These are phyloP conservation scores for Centruroides sculpturatus DNA, from an alignment of 1,140 invertebrate genomes.

Conservation along the genomic window DNA sequence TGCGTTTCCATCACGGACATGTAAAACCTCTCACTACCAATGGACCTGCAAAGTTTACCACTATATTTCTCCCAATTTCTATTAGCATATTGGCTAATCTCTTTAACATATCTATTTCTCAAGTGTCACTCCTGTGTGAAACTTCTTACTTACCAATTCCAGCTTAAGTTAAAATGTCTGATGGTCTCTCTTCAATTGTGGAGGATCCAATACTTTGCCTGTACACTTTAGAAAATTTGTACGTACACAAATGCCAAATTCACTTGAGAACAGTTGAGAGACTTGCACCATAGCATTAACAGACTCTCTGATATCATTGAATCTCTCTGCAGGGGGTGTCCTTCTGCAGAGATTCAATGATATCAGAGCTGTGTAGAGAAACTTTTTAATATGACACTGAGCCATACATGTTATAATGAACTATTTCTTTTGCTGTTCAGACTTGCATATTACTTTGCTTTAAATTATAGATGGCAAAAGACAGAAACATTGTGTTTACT, in stretches of 20 bases:
- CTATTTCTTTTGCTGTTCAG: no score
- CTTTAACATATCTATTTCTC: conserved; percentile 5
- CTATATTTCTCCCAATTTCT: background rate
- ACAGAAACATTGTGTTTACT: no score
- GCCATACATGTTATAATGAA: no score
- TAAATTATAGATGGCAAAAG: no score
- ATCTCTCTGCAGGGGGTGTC: conserved; percentile 20
- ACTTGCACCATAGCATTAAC: background rate
- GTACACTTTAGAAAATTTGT: conserved; percentile 9
- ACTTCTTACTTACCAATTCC: conserved; percentile 44
- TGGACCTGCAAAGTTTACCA: background rate
- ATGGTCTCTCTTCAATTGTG: background rate
- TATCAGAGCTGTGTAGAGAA: conserved; percentile 21
- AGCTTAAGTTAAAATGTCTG: conserved; percentile 37
- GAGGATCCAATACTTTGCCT: conserved; percentile 17
- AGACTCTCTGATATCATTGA: conserved; percentile 12
- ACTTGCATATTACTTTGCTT: no score
- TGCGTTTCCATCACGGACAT: background rate
- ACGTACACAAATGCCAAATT: conserved; percentile 20
- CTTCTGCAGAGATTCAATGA: no score
- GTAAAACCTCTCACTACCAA: background rate
- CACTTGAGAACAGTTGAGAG: conserved; percentile 16
- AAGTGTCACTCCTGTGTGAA: conserved; percentile 33
- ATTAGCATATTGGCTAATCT: background rate
- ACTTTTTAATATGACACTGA: no score